These are phyloP conservation scores for Tinea trinotella DNA, from an alignment of 2,888 invertebrate genomes.

Conservation along the genomic window DNA sequence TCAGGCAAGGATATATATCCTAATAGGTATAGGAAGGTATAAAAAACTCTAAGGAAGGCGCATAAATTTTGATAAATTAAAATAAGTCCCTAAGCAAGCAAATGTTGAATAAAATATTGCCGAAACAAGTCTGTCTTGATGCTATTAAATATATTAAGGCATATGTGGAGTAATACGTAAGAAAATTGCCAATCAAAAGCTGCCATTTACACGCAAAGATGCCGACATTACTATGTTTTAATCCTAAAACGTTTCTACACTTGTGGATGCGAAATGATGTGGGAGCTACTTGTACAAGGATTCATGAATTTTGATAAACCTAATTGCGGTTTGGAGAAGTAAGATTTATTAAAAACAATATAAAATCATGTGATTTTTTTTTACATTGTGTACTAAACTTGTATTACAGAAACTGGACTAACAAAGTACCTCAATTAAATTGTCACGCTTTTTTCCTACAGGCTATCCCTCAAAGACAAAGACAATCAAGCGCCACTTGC, in stretches of 20 bases:
- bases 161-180: neutral
- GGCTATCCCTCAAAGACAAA: too few species aligned
- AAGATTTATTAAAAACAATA: neutral
- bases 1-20: too few species aligned
- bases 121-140: neutral
- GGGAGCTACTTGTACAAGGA: neutral
- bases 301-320: neutral
- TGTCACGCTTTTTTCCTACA: too few species aligned
- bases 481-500: too few species aligned
- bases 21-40: too few species aligned
- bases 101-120: neutral
- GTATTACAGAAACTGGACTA: too few species aligned
- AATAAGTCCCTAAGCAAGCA: too few species aligned
- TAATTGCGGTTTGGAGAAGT: neutral
- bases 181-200: constrained; percentile 7
- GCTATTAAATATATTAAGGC: neutral
- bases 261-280: constrained; percentile 29
- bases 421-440: too few species aligned
- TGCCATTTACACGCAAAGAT: constrained; percentile 2
- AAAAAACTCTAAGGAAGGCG: too few species aligned
- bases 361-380: neutral
- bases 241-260: constrained; percentile 21
- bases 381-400: too few species aligned
- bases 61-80: too few species aligned
- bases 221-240: constrained; percentile 21